Evolutionary conservation across 2,888 invertebrate genomes (phyloP).

Genomic region (Limnephilus auricula): DNA sequence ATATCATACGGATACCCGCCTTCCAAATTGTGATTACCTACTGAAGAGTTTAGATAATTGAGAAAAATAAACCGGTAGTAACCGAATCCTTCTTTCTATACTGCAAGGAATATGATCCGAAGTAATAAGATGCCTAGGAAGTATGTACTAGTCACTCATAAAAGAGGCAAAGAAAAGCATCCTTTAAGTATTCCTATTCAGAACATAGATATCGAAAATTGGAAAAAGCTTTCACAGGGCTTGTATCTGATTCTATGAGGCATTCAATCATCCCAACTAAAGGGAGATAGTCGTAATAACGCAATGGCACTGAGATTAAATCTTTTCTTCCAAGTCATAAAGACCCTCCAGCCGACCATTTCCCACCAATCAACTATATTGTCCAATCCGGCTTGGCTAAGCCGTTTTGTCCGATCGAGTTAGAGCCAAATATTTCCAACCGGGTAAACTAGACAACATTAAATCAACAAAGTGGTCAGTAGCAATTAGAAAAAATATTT

Average conservation of each 20-base stretch:
- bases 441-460: not conserved
- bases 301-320: conserved; percentile 9
- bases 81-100: too few species aligned
- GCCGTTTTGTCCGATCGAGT: not conserved
- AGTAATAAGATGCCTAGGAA: too few species aligned
- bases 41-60: too few species aligned
- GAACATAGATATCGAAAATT: not conserved
- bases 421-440: not conserved
- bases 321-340: conserved; percentile 16
- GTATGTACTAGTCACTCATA: too few species aligned
- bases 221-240: not conserved
- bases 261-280: conserved; percentile 11
- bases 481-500: not conserved
- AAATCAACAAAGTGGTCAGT: not conserved
- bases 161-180: not conserved
- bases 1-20: too few species aligned
- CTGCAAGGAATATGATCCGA: too few species aligned
- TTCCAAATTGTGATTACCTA: too few species aligned
- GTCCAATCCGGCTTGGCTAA: not conserved
- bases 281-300: not conserved
- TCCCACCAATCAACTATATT: conserved; percentile 9
- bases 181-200: not conserved
- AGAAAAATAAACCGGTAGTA: too few species aligned
- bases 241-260: not conserved
- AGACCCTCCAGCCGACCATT: conserved; percentile 8